Evolutionary conservation across 2,797 vertebrate species (phyloP).

Genomic region (Malacoctenus gilli): DNA sequence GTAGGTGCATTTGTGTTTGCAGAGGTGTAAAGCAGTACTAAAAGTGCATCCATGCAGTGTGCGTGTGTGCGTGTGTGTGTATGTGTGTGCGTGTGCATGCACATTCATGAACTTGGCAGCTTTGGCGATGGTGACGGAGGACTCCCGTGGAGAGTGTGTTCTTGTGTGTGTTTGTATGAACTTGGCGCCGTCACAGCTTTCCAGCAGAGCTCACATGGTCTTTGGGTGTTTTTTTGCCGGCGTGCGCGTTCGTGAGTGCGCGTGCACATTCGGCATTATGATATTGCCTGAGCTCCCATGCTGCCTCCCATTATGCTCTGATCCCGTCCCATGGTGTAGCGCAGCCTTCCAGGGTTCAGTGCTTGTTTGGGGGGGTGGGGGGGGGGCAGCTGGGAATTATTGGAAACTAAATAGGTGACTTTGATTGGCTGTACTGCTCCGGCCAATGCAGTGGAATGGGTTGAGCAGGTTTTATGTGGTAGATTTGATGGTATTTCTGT

Average conservation of each 20-base stretch:
- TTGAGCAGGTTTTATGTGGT: slow-evolving; percentile 47
- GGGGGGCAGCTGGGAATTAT: slow-evolving; percentile 65
- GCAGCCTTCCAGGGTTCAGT: slow-evolving; percentile 65
- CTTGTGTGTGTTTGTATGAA: slow-evolving; percentile 42
- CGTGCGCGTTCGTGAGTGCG: slow-evolving; percentile 36
- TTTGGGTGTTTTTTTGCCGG: slow-evolving; percentile 32
- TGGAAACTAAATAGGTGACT: slow-evolving; percentile 57
- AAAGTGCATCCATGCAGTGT: slow-evolving; percentile 29
- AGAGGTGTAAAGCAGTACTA: slow-evolving; percentile 41
- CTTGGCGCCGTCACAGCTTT: slow-evolving; percentile 45
- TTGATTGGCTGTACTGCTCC: slow-evolving; percentile 54
- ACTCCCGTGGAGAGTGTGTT: slow-evolving; percentile 35
- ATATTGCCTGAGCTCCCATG: slow-evolving; percentile 66
- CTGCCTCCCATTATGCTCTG: slow-evolving; percentile 72
- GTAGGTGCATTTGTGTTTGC: slow-evolving; percentile 37
- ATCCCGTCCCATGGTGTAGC: slow-evolving; percentile 72
- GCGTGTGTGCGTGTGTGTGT: too few species aligned
- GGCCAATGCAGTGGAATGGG: slow-evolving; percentile 40
- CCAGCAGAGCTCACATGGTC: slow-evolving; percentile 44
- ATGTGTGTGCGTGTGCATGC: slow-evolving; percentile 12
- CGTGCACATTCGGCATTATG: slow-evolving; percentile 49
- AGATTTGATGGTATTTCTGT: slow-evolving; percentile 53
- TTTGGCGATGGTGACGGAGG: slow-evolving; percentile 35
- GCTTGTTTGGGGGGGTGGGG: slow-evolving; percentile 27
- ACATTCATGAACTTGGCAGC: slow-evolving; percentile 51